Evolutionary conservation across 2,797 vertebrate species (phyloP).

Genomic region (Melanotaenia trifasciata): DNA sequence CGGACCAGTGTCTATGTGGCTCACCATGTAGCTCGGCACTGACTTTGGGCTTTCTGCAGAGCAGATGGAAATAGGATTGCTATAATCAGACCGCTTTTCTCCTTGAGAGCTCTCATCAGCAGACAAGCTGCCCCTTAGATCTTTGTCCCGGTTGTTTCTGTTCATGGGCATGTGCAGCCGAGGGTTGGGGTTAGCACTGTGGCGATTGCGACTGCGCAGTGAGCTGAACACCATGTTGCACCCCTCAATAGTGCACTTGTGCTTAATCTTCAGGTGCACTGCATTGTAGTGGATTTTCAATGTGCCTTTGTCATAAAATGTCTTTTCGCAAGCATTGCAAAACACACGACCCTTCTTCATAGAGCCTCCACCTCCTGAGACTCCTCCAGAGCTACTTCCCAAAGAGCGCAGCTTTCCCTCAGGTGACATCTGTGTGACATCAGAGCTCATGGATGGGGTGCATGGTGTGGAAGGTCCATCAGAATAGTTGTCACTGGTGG

Average conservation of each 20-base stretch:
- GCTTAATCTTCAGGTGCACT: slow-evolving; percentile 98
- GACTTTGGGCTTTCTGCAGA: slow-evolving; percentile 83
- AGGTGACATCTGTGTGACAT: slow-evolving; percentile 87
- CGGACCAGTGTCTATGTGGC: slow-evolving; percentile 80
- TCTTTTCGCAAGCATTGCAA: slow-evolving; percentile 97
- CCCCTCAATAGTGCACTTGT: slow-evolving; percentile 96
- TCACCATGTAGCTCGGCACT: slow-evolving; percentile 82
- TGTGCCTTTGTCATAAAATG: slow-evolving; percentile 98
- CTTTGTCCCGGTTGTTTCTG: slow-evolving; percentile 95
- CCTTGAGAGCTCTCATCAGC: slow-evolving; percentile 81
- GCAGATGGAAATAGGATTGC: slow-evolving; percentile 70
- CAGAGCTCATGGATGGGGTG: slow-evolving; percentile 85
- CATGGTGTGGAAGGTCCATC: slow-evolving; percentile 85
- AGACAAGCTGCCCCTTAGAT: slow-evolving; percentile 86
- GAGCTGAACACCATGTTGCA: slow-evolving; percentile 99
- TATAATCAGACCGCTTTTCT: slow-evolving; percentile 82
- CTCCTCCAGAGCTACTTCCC: slow-evolving; percentile 43
- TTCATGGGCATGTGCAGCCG: slow-evolving; percentile 99
- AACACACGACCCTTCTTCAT: slow-evolving; percentile 94
- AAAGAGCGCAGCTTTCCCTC: slow-evolving; percentile 86
- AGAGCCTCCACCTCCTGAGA: slow-evolving; percentile 60
- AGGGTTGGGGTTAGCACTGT: slow-evolving; percentile 98
- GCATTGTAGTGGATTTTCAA: slow-evolving; percentile 99
- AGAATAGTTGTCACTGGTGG: slow-evolving; percentile 83
- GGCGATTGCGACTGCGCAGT: slow-evolving; percentile 94